A percentile compares a stretch with the other conserved stretches of the same genome.
These are phyloP conservation scores for Muricea muricata DNA, from an alignment of 92 coral and sea anemone species.

Conservation along the genomic window DNA sequence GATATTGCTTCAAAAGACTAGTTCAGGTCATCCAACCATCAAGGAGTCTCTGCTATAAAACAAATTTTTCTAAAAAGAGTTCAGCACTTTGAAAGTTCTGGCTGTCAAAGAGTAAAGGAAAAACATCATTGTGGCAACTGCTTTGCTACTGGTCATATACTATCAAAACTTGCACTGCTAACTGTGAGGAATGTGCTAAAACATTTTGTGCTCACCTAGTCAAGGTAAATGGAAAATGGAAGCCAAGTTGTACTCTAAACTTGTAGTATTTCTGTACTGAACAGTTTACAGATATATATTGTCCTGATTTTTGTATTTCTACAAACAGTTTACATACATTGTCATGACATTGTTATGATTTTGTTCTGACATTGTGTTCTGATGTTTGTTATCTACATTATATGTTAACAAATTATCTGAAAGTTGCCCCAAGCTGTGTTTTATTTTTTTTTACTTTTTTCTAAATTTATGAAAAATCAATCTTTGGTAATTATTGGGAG, in stretches of 20 bases:
- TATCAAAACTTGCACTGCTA: slow-evolving; percentile 11
- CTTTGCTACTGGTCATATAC: neutral
- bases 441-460: no score
- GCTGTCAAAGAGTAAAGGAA: neutral
- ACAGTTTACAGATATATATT: no score
- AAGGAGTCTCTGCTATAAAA: slow-evolving; percentile 3
- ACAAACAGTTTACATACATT: neutral
- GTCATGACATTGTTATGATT: no score
- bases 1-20: slow-evolving; percentile 46
- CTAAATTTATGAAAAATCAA: no score
- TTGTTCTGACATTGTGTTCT: neutral
- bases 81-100: neutral
- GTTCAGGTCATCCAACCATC: slow-evolving; percentile 19
- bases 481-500: no score
- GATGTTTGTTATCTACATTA: neutral
- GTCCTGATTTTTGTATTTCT: no score
- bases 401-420: no score
- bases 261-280: neutral
- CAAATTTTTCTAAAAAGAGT: neutral
- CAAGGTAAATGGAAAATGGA: neutral
- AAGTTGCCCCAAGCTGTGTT: no score
- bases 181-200: neutral
- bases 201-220: slow-evolving; percentile 18
- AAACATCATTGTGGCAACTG: neutral
- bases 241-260: neutral